Percentiles rank a stretch among this genome's conserved stretches.
Evolutionary conservation across 2,888 invertebrate genomes (phyloP).

Genomic region (Sussaba pulchella): DNA sequence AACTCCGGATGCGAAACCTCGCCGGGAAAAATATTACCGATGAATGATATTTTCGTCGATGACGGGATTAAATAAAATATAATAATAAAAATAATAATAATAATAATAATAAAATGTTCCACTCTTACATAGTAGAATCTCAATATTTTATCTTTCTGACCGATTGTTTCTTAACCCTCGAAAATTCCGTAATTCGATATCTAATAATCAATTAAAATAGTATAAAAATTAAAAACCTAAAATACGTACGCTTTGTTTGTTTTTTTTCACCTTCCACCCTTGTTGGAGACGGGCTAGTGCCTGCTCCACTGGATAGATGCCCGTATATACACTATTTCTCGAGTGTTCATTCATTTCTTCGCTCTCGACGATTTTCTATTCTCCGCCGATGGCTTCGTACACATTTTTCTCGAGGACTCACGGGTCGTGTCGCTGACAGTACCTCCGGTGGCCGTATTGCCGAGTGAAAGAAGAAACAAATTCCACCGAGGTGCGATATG

Average conservation of each 20-base stretch:
- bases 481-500: slow-evolving; percentile 27
- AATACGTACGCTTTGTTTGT: background rate
- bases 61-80: too few species aligned
- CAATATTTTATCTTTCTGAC: too few species aligned
- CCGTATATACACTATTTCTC: background rate
- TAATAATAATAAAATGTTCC: too few species aligned
- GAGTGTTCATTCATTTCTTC: slow-evolving; percentile 18
- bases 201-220: background rate
- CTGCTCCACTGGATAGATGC: too few species aligned
- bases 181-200: background rate
- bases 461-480: slow-evolving; percentile 32
- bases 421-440: slow-evolving; percentile 10
- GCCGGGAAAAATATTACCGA: too few species aligned
- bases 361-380: slow-evolving; percentile 8
- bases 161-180: too few species aligned
- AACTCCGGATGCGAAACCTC: too few species aligned
- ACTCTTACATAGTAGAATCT: too few species aligned
- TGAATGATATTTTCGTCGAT: too few species aligned
- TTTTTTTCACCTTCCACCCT: too few species aligned
- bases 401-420: slow-evolving; percentile 15
- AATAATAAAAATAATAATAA: too few species aligned
- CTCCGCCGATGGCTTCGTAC: slow-evolving; percentile 20
- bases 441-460: background rate
- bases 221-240: background rate
- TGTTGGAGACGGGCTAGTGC: too few species aligned